Evolutionary conservation across 2,797 vertebrate genomes (phyloP).

Genomic region (Triplophysa yarkandensis): DNA sequence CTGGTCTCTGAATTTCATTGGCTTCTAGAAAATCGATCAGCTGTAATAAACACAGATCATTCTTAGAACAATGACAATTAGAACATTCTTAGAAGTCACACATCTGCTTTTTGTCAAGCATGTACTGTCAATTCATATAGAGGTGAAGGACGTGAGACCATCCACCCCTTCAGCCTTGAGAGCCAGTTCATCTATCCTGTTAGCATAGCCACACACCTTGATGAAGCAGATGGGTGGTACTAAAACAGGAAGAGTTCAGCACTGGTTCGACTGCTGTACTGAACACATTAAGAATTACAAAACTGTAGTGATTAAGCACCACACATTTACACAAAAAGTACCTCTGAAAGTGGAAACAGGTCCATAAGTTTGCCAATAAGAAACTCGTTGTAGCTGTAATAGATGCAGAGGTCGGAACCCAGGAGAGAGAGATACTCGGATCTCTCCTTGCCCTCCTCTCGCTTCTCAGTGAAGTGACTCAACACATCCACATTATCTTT

Average conservation of each 20-base stretch:
- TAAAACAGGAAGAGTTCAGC: slow-evolving; percentile 49
- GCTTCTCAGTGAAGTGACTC: slow-evolving; percentile 82
- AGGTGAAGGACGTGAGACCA: slow-evolving; percentile 58
- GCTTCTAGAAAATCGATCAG: slow-evolving; percentile 94
- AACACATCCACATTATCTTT: slow-evolving; percentile 92
- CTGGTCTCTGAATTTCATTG: slow-evolving; percentile 92
- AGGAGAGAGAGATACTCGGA: slow-evolving; percentile 85
- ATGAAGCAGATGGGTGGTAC: slow-evolving; percentile 44
- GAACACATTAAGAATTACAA: not conserved
- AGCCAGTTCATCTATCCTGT: slow-evolving; percentile 49
- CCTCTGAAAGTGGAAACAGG: slow-evolving; percentile 92
- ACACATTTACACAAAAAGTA: slow-evolving; percentile 55
- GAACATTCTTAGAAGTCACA: not conserved
- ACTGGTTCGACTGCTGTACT: not conserved
- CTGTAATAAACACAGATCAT: slow-evolving; percentile 66
- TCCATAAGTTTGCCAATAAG: slow-evolving; percentile 88
- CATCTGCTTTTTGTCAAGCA: not conserved
- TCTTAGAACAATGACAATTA: not conserved
- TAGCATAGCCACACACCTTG: slow-evolving; percentile 55
- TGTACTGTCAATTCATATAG: slow-evolving; percentile 54
- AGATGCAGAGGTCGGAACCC: slow-evolving; percentile 86
- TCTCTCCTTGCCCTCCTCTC: slow-evolving; percentile 85
- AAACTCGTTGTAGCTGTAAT: slow-evolving; percentile 94
- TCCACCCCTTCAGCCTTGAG: slow-evolving; percentile 46
- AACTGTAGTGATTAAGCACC: not conserved